phyloP scores from a whole-genome alignment of 2,113 vertebrate genomes.

The Thomomys bottae region DNA sequence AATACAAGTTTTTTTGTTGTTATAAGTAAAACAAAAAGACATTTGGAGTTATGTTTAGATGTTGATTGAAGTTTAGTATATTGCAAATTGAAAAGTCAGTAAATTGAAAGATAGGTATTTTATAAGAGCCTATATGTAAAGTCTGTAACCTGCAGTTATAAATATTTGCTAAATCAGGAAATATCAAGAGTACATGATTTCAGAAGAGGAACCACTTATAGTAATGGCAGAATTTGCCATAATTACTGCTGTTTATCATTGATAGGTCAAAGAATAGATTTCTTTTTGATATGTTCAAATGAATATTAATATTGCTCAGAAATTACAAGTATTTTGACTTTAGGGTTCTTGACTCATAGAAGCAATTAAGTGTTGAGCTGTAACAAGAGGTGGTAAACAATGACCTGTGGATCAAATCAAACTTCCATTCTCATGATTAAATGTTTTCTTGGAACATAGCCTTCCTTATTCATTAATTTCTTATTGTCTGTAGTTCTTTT shows the following conservation, averaged over 20 bases:
- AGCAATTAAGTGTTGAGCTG: conserved; percentile 49
- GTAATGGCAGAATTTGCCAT: conserved; percentile 8
- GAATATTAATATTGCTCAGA: conserved; percentile 39
- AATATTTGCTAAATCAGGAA: conserved; percentile 27
- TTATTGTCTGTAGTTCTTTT: conserved; percentile 5
- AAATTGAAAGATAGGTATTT: not conserved
- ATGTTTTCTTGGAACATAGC: conserved; percentile 33
- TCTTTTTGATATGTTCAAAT: conserved; percentile 27
- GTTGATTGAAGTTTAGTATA: conserved; percentile 36
- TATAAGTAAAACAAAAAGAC: conserved; percentile 19
- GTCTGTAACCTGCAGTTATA: not conserved
- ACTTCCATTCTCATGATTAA: conserved; percentile 14
- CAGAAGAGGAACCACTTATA: conserved; percentile 16
- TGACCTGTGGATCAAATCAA: not conserved
- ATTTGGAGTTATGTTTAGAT: not conserved
- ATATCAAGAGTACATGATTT: conserved; percentile 2
- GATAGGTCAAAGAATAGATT: conserved; percentile 20
- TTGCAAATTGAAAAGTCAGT: conserved; percentile 6
- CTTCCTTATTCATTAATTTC: not conserved
- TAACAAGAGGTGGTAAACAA: not conserved
- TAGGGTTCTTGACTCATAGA: conserved; percentile 44
- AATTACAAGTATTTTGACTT: conserved; percentile 37
- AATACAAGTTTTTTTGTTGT: not conserved
- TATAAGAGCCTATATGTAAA: not conserved
- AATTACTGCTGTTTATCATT: conserved; percentile 10